Conservation (phyloP, 1,140 invertebrate genomes). For the Bombyx mandarina region DNA sequence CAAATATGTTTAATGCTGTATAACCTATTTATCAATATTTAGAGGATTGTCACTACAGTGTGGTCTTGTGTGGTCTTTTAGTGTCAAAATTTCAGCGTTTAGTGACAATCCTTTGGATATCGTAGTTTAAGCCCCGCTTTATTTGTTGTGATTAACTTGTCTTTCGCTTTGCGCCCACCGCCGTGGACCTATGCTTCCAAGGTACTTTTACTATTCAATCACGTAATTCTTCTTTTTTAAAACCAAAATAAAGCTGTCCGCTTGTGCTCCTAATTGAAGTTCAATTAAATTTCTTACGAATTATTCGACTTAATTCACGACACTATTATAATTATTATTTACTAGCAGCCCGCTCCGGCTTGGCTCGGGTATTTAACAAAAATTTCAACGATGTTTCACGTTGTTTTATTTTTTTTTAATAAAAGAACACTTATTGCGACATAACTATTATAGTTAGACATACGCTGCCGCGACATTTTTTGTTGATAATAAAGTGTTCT, state of each 20-base stretch:
- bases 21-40: constrained; percentile 34
- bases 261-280: constrained; percentile 31
- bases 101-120: constrained; percentile 33
- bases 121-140: constrained; percentile 45
- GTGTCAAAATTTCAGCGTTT: constrained; percentile 8
- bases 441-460: no score
- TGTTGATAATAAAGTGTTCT: no score
- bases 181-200: constrained; percentile 60
- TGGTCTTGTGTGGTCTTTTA: constrained; percentile 6
- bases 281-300: background rate
- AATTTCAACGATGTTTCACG: no score
- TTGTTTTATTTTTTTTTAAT: no score
- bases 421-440: no score
- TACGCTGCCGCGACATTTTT: no score
- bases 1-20: constrained; percentile 25
- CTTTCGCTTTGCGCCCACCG: constrained; percentile 65
- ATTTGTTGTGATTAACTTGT: constrained; percentile 61
- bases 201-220: constrained; percentile 53
- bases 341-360: no score
- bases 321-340: no score
- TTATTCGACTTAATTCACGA: background rate
- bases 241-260: constrained; percentile 26
- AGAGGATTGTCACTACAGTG: constrained; percentile 27
- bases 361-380: no score
- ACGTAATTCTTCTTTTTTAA: constrained; percentile 24